Conservation (phyloP, 64 coral and sea anemone species). For the Pocillopora damicornis region DNA sequence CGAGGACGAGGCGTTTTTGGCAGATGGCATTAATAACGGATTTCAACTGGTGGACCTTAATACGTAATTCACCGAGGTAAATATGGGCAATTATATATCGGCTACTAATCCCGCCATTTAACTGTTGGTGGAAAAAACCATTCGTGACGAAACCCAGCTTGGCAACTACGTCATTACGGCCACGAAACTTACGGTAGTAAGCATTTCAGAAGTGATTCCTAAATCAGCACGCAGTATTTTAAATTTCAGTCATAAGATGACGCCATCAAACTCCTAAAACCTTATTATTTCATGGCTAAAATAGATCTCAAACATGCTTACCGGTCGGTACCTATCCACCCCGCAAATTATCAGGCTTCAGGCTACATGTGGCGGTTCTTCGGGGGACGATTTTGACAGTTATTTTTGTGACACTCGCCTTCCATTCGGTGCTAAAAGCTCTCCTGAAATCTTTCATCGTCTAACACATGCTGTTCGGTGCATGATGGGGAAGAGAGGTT, state of each 20-base stretch:
- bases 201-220: slow-evolving; percentile 32
- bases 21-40: too few species aligned
- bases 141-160: background rate
- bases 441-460: too few species aligned
- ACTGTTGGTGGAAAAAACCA: too few species aligned
- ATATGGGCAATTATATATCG: too few species aligned
- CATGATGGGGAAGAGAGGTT: too few species aligned
- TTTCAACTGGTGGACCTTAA: too few species aligned
- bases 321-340: slow-evolving; percentile 48
- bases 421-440: too few species aligned
- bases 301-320: slow-evolving; percentile 47
- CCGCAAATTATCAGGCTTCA: slow-evolving; percentile 26
- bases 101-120: too few species aligned
- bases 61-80: too few species aligned
- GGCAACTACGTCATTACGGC: background rate
- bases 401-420: too few species aligned
- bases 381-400: background rate
- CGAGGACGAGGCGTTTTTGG: too few species aligned
- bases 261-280: background rate
- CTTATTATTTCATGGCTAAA: slow-evolving; percentile 31
- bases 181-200: slow-evolving; percentile 5
- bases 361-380: slow-evolving; percentile 30
- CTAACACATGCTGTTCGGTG: too few species aligned
- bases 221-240: background rate
- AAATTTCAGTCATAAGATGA: background rate